Evolutionary conservation across 1,140 invertebrate species (phyloP), one percentile per base, ranked within the genome.

Genomic region (Conopomorpha cramerella): DNA sequence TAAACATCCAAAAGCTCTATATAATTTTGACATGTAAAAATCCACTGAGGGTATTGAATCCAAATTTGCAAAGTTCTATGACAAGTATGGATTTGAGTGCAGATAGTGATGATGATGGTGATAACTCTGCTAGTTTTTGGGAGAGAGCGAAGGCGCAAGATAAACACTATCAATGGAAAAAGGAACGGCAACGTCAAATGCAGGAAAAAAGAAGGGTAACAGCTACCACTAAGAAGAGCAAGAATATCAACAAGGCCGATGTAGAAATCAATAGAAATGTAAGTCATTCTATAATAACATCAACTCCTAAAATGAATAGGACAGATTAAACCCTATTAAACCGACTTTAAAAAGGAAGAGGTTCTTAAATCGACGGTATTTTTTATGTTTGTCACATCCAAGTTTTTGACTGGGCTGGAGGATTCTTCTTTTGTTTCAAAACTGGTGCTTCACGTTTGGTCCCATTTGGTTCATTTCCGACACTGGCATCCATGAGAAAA

Each of bases 1-100:
- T 89, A 6, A 78, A 91, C 50, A 83, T 80, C 33, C 66, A 78
- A 10, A 71, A 77, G 36, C 51, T 92, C 6, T 82, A 87, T 37
- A 73, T 80, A 32, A 85, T 88, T 43, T 51, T 91, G 34, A 70
- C 63, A 19, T 66, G 63, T 30, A 60, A 70, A 42, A 77, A 83
- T 52, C 76, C 77, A 25, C 43, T 82, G 11, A 63, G 77, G 46
- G 49, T 84, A 38, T 44, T 77, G 29, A 79, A 80, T 54, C 76
- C 76, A 33, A 54, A 77, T 33, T 39, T 78, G 43, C 58, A 65
- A 30, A 27, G 45, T 16, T 18, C 40, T 23, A 36, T 43, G 3
- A 30, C 51, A 2, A 51, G 46, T 16, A 50, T 64, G 14, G 42
- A 49, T 25, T 46, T 59, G 16, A 63, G 62, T 41, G 55, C 65